Evolutionary conservation across 2,113 vertebrate species (phyloP), one percentile per base, ranked within the genome.

Genomic region (Corythoichthys haematopterus): DNA sequence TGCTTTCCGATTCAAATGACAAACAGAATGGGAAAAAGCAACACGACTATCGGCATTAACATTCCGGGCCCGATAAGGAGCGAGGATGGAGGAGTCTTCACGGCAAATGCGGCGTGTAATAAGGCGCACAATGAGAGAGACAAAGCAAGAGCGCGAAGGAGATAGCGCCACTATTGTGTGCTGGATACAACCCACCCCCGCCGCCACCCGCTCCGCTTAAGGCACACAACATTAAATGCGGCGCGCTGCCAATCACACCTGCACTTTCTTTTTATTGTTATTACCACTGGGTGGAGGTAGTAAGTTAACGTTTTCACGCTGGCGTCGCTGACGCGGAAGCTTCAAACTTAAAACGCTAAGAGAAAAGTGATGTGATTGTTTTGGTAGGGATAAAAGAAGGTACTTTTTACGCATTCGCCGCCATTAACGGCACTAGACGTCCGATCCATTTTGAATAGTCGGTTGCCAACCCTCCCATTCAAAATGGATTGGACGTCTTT

Each of bases 221-320:
- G 87, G 88, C 86, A 84, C 79, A 82, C 85, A 84, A 84, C 87
- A 89, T 90, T 86, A 86, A 81, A 89, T 83, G 78, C 72, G 72
- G 73, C 73, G 85, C 64, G 84, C 81, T 88, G 86, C 86, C 88
- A 90, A 88, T 88, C 87, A 88, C 81, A 87, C 82, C 85, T 84
- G 82, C 83, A 67, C 75, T 64, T 71, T 71, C 81, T 84, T 77
- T 82, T 82, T 85, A 45, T 52, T 40, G 12, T n/a, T 51, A 36
- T 36, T 52, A 20, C 90, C 88, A 90, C 92, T 90, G 89, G 89
- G 90, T 91, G 88, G 90, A 90, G 90, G 89, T 89, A 91, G 88
- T 82, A 83, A 80, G 85, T 89, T 12, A 33, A 33, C 11, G 20
- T 55, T 55, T 55, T 3, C 10, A 8, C 16, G 16, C 51, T n/a